Conservation (phyloP, 2,888 invertebrate genomes). For the Lithosia quadra region DNA sequence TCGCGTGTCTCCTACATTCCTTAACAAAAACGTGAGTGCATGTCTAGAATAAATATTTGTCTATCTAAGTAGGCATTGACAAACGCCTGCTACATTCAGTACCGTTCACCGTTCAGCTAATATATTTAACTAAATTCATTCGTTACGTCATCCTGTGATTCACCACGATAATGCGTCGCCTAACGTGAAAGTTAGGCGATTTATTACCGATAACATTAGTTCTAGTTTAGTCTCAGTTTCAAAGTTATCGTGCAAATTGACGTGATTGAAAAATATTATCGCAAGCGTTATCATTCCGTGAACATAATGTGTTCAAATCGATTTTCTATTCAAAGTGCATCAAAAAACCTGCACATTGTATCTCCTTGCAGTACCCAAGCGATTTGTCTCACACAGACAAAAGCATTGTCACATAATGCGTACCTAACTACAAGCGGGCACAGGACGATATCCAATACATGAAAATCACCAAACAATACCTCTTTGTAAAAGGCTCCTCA, state of each 20-base stretch:
- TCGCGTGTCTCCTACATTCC: constrained; percentile 32
- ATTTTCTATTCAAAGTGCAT: constrained; percentile 51
- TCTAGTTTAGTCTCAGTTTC: constrained; percentile 24
- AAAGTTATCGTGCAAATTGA: constrained; percentile 35
- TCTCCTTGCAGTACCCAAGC: constrained; percentile 61
- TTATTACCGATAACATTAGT: constrained; percentile 48
- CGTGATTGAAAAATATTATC: constrained; percentile 31
- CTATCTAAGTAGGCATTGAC: constrained; percentile 34
- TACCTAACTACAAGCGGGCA: constrained; percentile 80
- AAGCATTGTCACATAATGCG: constrained; percentile 73
- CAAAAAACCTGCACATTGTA: constrained; percentile 49
- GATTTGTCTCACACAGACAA: constrained; percentile 74
- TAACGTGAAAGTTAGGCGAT: constrained; percentile 36
- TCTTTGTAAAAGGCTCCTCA: constrained; percentile 68
- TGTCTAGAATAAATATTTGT: constrained; percentile 44
- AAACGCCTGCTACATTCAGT: constrained; percentile 24
- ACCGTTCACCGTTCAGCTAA: constrained; percentile 34
- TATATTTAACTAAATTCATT: constrained; percentile 38
- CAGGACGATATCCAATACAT: constrained; percentile 83
- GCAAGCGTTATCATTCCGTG: constrained; percentile 45
- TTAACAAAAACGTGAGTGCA: constrained; percentile 29
- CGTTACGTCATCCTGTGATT: constrained; percentile 41
- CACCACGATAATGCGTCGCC: constrained; percentile 29
- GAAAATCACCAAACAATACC: constrained; percentile 78
- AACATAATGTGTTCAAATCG: constrained; percentile 38